Percentiles rank a stretch among this genome's conserved stretches.
These are phyloP conservation scores for Malaclemys terrapin DNA, from an alignment of 2,113 vertebrate genomes.

Conservation along the genomic window DNA sequence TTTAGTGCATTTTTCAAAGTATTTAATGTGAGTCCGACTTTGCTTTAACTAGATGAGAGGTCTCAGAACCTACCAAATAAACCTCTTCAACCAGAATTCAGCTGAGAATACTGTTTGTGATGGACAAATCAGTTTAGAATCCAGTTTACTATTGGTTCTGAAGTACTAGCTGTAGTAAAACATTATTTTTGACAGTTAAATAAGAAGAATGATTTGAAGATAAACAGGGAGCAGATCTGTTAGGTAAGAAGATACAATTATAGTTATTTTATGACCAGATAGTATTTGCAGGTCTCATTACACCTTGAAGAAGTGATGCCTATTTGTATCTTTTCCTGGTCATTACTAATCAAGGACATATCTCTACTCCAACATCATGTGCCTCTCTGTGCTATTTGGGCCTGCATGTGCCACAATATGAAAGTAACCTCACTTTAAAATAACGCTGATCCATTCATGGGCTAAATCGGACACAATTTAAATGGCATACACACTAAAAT, in stretches of 20 bases:
- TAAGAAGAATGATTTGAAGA: neutral
- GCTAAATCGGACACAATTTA: neutral
- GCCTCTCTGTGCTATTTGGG: neutral
- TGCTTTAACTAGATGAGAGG: neutral
- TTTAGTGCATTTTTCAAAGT: no score
- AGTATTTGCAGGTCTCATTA: neutral
- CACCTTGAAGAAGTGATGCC: neutral
- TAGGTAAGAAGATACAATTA: neutral
- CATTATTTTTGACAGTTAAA: fast-evolving
- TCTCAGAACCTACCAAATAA: neutral
- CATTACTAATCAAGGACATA: neutral
- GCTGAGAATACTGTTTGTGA: neutral
- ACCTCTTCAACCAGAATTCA: neutral
- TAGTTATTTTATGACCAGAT: neutral
- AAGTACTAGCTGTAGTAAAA: neutral
- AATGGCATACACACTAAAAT: neutral
- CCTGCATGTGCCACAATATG: neutral
- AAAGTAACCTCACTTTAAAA: neutral
- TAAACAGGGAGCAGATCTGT: neutral
- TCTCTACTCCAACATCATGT: neutral
- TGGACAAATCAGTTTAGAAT: neutral
- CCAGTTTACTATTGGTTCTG: neutral
- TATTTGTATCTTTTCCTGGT: neutral
- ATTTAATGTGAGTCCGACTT: neutral
- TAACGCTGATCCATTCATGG: neutral